A percentile compares a stretch with the other conserved stretches of the same genome.
Evolutionary conservation across 1,140 invertebrate species (phyloP).

Genomic region (Melanaphis sacchari): DNA sequence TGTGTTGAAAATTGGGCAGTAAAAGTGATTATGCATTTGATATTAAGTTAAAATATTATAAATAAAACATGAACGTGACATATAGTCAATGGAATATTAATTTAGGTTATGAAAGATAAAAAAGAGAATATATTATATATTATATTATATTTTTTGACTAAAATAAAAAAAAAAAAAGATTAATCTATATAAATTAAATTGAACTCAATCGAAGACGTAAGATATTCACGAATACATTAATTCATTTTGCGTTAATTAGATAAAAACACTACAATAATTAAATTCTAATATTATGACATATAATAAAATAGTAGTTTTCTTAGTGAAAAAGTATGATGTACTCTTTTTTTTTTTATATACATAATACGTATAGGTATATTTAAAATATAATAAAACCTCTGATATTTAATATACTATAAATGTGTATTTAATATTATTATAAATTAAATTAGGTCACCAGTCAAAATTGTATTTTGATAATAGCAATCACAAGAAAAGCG

Average conservation of each 20-base stretch:
- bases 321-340: background rate
- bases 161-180: background rate
- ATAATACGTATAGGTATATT: background rate
- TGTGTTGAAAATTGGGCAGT: background rate
- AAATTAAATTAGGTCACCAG: background rate
- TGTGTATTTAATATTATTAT: background rate
- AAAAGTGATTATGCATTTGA: background rate
- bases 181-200: background rate
- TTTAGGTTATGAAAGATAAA: background rate
- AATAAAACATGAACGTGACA: background rate
- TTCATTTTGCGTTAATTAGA: background rate
- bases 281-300: background rate
- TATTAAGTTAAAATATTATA: background rate
- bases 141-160: background rate
- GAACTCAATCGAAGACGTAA: background rate
- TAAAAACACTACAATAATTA: rapidly evolving
- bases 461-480: background rate
- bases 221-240: background rate
- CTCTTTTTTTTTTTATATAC: background rate
- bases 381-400: background rate
- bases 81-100: background rate
- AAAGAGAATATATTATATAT: too few species aligned
- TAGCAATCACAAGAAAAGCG: background rate
- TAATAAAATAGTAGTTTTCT: background rate
- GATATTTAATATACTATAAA: background rate